A percentile compares a stretch with the other conserved stretches of the same genome.
These are phyloP conservation scores for Geococcyx californianus DNA, from an alignment of 2,113 vertebrate genomes.

Conservation along the genomic window DNA sequence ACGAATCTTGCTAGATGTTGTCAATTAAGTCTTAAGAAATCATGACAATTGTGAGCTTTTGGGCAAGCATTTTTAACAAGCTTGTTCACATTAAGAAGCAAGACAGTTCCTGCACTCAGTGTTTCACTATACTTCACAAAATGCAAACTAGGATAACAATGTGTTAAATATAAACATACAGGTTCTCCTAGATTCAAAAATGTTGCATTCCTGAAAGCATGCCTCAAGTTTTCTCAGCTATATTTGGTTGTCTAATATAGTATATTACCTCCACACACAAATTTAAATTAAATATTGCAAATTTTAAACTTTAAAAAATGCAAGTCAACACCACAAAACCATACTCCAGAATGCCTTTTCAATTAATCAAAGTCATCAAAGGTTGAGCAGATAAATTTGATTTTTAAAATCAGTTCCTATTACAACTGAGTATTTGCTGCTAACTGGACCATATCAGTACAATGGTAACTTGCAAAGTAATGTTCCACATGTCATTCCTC, in stretches of 20 bases:
- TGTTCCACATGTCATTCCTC: background rate
- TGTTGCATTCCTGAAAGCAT: rapidly evolving
- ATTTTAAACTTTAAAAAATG: background rate
- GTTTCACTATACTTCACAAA: background rate
- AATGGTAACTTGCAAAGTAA: background rate
- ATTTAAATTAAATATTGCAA: background rate
- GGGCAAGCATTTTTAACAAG: background rate
- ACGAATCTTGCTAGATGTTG: background rate
- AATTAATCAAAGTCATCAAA: background rate
- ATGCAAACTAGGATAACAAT: background rate
- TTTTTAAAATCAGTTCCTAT: background rate
- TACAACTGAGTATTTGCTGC: background rate
- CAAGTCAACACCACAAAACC: background rate
- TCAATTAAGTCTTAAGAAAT: background rate
- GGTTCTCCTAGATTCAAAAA: background rate
- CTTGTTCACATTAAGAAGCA: background rate
- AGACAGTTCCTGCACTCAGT: background rate
- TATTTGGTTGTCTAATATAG: background rate
- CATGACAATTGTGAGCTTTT: background rate
- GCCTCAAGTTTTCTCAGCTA: background rate
- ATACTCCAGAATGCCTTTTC: background rate
- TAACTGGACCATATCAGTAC: background rate
- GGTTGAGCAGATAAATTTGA: background rate
- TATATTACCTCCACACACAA: background rate
- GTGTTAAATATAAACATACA: background rate